These are phyloP conservation scores for Drosophila murphyi DNA, from an alignment of 1,140 invertebrate species.

Conservation along the genomic window DNA sequence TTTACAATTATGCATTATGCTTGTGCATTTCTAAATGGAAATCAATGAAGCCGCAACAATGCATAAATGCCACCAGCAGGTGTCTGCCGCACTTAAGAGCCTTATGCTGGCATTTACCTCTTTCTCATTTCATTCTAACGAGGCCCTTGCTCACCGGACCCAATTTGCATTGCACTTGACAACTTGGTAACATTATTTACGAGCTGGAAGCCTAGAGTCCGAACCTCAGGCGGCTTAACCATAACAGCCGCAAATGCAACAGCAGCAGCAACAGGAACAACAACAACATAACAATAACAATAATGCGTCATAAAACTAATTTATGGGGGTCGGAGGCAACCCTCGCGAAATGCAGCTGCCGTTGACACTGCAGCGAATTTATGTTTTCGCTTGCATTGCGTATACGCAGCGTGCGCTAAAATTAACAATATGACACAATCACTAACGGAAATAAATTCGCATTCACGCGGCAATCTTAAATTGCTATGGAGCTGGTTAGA, in stretches of 20 bases:
- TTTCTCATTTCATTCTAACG: not conserved
- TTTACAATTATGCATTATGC: not conserved
- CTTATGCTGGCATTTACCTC: constrained; percentile 21
- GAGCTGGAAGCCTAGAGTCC: constrained; percentile 17
- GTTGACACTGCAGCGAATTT: constrained; percentile 40
- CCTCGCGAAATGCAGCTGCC: constrained; percentile 15
- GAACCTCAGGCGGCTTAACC: not conserved
- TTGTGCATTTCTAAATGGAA: constrained; percentile 26
- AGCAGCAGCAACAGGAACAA: not conserved
- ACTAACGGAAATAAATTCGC: constrained; percentile 79
- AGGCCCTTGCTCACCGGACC: not conserved
- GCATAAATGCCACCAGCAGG: constrained; percentile 39
- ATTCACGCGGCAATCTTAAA: constrained; percentile 61
- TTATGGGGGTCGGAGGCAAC: constrained; percentile 15
- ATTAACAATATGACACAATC: constrained; percentile 79
- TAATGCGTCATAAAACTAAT: constrained; percentile 24
- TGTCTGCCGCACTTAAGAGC: constrained; percentile 59
- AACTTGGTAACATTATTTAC: constrained; percentile 33
- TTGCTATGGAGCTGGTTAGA: constrained; percentile 26
- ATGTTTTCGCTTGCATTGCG: constrained; percentile 36
- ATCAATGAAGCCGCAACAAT: constrained; percentile 76
- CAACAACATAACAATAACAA: constrained; percentile 3
- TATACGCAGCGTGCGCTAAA: constrained; percentile 72
- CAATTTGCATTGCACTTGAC: constrained; percentile 9
- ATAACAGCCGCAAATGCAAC: not conserved